Percentiles rank a stretch among this genome's conserved stretches.
Evolutionary conservation across 1,140 invertebrate genomes (phyloP).

Genomic region (Atta texana): DNA sequence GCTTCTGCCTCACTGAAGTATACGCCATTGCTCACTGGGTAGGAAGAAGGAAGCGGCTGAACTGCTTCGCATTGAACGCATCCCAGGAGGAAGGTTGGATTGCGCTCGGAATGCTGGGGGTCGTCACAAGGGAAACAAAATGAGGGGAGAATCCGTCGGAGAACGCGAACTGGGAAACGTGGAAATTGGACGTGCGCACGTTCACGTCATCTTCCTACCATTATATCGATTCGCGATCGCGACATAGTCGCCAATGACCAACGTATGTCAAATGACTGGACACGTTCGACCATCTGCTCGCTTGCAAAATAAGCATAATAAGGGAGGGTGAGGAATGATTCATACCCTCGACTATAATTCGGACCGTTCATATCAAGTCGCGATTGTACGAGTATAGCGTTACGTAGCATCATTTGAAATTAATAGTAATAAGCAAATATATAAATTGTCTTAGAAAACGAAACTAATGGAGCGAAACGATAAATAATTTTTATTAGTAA

Average conservation of each 20-base stretch:
- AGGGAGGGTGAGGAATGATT: conserved; percentile 33
- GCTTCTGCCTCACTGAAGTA: not conserved
- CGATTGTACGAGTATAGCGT: not conserved
- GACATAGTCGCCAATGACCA: not conserved
- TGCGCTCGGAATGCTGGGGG: conserved; percentile 18
- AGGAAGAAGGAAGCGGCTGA: conserved; percentile 8
- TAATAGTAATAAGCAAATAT: not conserved
- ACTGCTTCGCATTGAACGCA: conserved; percentile 25
- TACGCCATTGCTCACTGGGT: not conserved
- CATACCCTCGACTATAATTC: conserved; percentile 6
- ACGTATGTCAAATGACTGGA: conserved; percentile 24
- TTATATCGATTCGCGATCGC: conserved; percentile 53
- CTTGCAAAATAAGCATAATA: conserved; percentile 24
- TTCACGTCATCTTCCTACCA: not conserved
- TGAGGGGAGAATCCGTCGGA: conserved; percentile 71
- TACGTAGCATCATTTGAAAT: not conserved
- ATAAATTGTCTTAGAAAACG: not conserved
- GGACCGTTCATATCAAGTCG: not conserved
- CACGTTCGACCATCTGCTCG: conserved; percentile 53
- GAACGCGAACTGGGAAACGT: conserved; percentile 29
- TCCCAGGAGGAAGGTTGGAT: conserved; percentile 16
- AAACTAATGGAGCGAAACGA: too few species aligned
- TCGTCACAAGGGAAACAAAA: conserved; percentile 35
- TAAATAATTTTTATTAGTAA: not conserved
- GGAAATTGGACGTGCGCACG: conserved; percentile 56